Percentiles rank a stretch among this genome's conserved stretches.
These are phyloP conservation scores for Sialia sialis DNA, from an alignment of 2,113 vertebrate genomes.

Conservation along the genomic window DNA sequence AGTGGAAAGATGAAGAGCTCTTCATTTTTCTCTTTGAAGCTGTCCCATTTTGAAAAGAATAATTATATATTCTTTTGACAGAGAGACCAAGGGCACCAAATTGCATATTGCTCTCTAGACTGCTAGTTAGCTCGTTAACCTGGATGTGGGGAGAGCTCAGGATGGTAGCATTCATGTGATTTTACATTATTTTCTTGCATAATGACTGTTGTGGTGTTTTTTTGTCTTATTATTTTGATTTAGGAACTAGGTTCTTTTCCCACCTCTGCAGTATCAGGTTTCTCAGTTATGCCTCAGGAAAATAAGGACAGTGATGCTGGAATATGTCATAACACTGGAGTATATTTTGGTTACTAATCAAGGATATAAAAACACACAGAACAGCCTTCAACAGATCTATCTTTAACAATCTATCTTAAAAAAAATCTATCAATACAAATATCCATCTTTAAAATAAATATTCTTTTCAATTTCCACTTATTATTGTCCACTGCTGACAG, in stretches of 20 bases:
- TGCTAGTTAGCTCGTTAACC: slow-evolving; percentile 52
- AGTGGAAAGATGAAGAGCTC: slow-evolving; percentile 46
- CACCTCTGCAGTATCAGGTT: neutral
- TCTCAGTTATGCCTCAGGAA: neutral
- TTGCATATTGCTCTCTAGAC: slow-evolving; percentile 21
- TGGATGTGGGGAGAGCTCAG: neutral
- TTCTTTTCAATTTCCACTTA: neutral
- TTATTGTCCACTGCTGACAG: neutral
- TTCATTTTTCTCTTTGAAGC: slow-evolving; percentile 42
- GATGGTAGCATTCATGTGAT: neutral
- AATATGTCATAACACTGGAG: neutral
- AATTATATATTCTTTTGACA: slow-evolving; percentile 49
- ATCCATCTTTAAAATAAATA: neutral
- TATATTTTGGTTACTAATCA: neutral
- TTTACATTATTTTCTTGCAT: neutral
- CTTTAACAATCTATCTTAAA: neutral
- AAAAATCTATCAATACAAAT: neutral
- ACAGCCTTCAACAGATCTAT: neutral
- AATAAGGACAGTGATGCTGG: neutral
- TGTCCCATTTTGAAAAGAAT: slow-evolving; percentile 55
- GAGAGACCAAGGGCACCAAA: slow-evolving; percentile 41
- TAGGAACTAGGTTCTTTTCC: neutral
- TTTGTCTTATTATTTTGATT: slow-evolving; percentile 3
- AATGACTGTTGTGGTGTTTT: neutral
- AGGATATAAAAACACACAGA: neutral